These are phyloP conservation scores for Piezodorus guildinii DNA, from an alignment of 1,140 invertebrate genomes.

Conservation along the genomic window DNA sequence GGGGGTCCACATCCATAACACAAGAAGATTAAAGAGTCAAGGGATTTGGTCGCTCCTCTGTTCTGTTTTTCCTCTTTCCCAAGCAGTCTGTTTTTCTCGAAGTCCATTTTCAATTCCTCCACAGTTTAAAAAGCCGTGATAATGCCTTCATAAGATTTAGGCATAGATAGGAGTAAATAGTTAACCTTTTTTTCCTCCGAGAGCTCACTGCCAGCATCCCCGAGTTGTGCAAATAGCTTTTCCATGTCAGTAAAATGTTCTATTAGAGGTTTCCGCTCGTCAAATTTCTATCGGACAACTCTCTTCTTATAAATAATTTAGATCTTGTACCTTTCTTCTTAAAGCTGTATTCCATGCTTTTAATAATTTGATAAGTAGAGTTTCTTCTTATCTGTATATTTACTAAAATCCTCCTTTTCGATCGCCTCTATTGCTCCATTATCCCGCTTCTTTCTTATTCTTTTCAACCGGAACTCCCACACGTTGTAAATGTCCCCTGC, in stretches of 20 bases:
- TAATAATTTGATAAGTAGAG: background rate
- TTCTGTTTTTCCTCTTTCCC: no score
- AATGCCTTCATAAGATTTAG: background rate
- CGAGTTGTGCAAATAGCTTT: no score
- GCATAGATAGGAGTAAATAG: background rate
- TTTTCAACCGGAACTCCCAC: background rate
- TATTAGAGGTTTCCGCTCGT: no score
- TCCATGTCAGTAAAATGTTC: no score
- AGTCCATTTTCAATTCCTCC: background rate
- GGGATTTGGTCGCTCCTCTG: background rate
- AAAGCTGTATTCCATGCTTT: background rate
- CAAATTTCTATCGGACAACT: no score
- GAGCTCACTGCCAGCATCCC: no score
- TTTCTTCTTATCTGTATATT: background rate
- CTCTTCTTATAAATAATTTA: no score
- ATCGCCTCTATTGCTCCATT: background rate
- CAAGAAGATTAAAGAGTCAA: background rate
- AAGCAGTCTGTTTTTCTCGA: no score
- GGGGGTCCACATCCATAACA: background rate
- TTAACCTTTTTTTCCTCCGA: no score
- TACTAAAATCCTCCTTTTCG: background rate
- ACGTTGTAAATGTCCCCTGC: constrained; percentile 4
- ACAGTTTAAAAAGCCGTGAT: background rate
- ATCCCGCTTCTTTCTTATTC: no score
- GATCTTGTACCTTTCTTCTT: no score